These are phyloP conservation scores for Pogonomyrmex californicus DNA, from an alignment of 1,140 invertebrate species.

Conservation along the genomic window DNA sequence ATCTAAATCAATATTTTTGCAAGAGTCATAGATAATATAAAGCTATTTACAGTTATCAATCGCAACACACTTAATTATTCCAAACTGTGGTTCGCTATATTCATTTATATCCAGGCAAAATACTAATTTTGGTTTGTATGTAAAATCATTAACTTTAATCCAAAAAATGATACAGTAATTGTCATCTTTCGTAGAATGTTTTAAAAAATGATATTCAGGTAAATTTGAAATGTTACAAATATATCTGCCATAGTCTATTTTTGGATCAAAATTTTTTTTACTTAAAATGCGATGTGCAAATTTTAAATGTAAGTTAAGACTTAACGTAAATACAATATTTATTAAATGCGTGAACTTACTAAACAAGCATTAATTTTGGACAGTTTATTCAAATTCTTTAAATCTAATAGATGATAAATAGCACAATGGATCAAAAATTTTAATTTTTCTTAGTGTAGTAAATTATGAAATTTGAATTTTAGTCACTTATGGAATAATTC, in stretches of 20 bases:
- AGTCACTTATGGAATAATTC: background rate
- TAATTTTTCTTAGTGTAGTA: background rate
- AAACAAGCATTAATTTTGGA: conserved; percentile 2
- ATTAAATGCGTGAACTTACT: background rate
- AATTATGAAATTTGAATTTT: conserved; percentile 4
- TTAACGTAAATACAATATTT: background rate
- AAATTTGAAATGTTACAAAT: too few relatives aligned
- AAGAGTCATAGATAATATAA: background rate
- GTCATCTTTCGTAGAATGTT: too few relatives aligned
- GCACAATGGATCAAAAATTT: background rate
- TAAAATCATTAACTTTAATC: too few relatives aligned
- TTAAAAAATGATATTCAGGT: too few relatives aligned
- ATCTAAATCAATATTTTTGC: background rate
- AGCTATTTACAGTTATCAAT: background rate
- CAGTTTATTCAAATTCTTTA: background rate
- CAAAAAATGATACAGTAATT: too few relatives aligned
- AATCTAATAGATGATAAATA: background rate
- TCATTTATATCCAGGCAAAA: background rate
- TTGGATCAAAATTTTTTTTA: too few relatives aligned
- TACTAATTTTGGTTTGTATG: background rate
- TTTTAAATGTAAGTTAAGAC: background rate
- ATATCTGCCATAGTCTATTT: too few relatives aligned
- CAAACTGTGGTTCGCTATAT: background rate
- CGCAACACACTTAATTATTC: background rate
- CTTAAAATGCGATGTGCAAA: too few relatives aligned